Base-by-base conservation (phyloP, 1,140 invertebrate genomes). In the Orius insidiosus region DNA sequence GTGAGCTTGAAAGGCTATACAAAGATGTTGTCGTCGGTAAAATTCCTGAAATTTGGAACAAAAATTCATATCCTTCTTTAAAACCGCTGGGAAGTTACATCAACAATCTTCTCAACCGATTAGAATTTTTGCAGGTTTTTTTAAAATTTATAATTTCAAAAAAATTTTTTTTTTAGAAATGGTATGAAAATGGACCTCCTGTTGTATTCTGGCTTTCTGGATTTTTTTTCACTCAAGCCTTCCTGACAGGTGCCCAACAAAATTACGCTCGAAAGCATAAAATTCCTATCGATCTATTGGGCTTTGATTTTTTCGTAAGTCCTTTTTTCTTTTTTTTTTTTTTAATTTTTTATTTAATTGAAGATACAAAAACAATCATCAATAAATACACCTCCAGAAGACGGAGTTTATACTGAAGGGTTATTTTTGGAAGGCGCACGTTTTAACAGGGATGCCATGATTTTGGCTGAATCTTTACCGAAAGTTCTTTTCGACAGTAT, bases 211-310 rank as follows among this genome's bases (percentile, higher is more conserved):
- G 92, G 92, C 63, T 97, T 24, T 87, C 89, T 0, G 90, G 88
- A 13, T 94, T 97, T 62, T 96, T 80, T 61, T 95, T 94, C 60
- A 90, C 90, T 0, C 89, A 95, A 67, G 88, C 89, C 5, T 96
- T 96, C 64, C 67, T 96, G 10, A 96, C 92, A 5, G 90, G 88
- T 16, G 84, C 80, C 11, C 77, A 87, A 54, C 90, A 96, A 66
- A 95, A 93, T 65, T 95, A 74, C 65, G 88, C 90, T 4, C 70
- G 92, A 53, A 90, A 88, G 62, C 85, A 85, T 62, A 75, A 74
- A 36, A 86, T 92, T 51, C 85, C 89, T 4, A 93, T 94, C 52
- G 87, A 95, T 70, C 71, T 90, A 46, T 52, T 65, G 35, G 55
- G 56, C 1, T 66, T 66, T 53, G 60, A 61, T 53, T 52, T 66